phyloP scores from a whole-genome alignment of 1,140 invertebrate genomes.

The Camponotus floridanus region DNA sequence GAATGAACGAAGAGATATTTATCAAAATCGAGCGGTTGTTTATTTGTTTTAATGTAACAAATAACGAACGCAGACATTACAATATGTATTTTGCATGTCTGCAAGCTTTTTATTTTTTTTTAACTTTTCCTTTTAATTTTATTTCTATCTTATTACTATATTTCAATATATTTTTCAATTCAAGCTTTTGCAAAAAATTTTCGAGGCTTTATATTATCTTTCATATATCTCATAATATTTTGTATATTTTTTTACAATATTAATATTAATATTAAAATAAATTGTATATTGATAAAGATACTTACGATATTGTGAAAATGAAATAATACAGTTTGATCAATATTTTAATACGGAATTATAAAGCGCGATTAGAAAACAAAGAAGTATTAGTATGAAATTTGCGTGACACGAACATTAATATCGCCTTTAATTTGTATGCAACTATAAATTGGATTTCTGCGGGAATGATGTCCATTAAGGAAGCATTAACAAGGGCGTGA shows the following conservation, averaged over 20 bases:
- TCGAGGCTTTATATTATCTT: neutral
- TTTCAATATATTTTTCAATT: neutral
- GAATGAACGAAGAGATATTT: neutral
- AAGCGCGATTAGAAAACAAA: neutral
- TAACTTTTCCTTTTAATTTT: neutral
- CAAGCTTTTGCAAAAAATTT: neutral
- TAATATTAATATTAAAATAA: conserved; percentile 19
- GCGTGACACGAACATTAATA: conserved; percentile 12
- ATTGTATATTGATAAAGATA: neutral
- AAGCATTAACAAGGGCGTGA: conserved; percentile 9
- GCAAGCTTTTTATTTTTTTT: neutral
- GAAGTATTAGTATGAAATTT: neutral
- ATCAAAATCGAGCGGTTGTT: conserved; percentile 10
- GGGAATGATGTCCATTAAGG: neutral
- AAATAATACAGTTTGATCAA: neutral
- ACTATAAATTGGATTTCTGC: neutral
- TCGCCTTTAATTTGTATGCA: neutral
- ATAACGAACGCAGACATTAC: neutral
- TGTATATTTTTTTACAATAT: neutral
- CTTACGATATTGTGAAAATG: neutral
- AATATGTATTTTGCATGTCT: neutral
- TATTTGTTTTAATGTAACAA: neutral
- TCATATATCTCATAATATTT: neutral
- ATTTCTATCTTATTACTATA: neutral
- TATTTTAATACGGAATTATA: neutral